A percentile compares a stretch with the other conserved stretches of the same genome.
Conservation (phyloP, 2,888 invertebrate species). For the Parnassius orleans region DNA sequence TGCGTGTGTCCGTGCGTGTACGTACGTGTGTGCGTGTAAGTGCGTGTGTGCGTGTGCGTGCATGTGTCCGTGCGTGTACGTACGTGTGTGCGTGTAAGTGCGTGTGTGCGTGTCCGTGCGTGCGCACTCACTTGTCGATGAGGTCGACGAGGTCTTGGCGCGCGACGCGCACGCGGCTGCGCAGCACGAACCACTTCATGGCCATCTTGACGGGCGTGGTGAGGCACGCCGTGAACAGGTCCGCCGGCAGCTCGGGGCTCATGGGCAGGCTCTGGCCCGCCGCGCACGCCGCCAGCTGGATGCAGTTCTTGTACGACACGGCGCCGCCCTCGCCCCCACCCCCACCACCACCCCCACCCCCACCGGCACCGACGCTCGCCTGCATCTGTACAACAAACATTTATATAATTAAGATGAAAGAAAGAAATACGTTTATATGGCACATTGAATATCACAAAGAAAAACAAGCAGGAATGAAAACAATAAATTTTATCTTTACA, state of each 20-base stretch:
- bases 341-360: constrained; percentile 29
- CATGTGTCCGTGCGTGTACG: not conserved
- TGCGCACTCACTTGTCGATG: constrained; percentile 89
- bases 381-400: constrained; percentile 33
- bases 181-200: constrained; percentile 95
- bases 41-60: not conserved
- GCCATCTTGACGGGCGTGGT: constrained; percentile 99
- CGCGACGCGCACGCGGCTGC: constrained; percentile 88
- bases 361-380: constrained; percentile 22
- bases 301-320: constrained; percentile 92
- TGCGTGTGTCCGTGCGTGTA: not conserved
- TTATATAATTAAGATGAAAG: too few species aligned
- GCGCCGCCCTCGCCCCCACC: constrained; percentile 52
- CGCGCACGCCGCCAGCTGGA: constrained; percentile 97
- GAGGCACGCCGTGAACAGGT: constrained; percentile 97
- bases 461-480: too few species aligned
- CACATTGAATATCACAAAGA: too few species aligned
- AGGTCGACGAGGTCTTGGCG: constrained; percentile 91
- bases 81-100: not conserved
- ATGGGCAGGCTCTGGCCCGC: constrained; percentile 96
- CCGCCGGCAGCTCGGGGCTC: constrained; percentile 98
- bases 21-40: not conserved
- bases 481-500: too few species aligned
- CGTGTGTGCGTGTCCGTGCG: not conserved
- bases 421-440: too few species aligned